phyloP scores from a whole-genome alignment of 2,113 vertebrate genomes.

The Rhegmatorhina hoffmannsi region DNA sequence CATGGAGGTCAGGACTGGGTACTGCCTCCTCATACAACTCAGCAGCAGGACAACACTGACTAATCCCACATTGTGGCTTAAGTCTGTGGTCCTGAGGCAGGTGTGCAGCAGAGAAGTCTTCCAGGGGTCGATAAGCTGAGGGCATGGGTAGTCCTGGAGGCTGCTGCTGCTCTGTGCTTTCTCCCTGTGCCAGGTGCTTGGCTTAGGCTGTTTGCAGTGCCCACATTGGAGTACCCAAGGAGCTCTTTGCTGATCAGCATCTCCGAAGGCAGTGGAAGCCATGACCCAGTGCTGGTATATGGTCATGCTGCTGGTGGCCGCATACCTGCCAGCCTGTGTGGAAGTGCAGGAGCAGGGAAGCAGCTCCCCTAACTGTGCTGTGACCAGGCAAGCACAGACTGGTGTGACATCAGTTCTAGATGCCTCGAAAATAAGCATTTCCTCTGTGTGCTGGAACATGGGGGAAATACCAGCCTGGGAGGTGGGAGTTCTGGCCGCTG shows the following conservation, averaged over 20 bases:
- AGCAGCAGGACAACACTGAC: neutral
- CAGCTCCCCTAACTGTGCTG: neutral
- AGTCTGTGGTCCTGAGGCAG: neutral
- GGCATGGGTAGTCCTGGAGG: too few species aligned
- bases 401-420: neutral
- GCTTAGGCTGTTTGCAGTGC: neutral
- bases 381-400: rapidly evolving
- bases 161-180: neutral
- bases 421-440: neutral
- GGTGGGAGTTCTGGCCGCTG: neutral
- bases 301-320: neutral
- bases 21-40: neutral
- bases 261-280: neutral
- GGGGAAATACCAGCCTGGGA: neutral
- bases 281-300: rapidly evolving
- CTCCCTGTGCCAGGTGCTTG: rapidly evolving
- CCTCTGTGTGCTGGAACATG: neutral
- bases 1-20: neutral
- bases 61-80: rapidly evolving
- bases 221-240: rapidly evolving
- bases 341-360: neutral
- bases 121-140: neutral
- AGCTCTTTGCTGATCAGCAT: neutral
- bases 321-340: neutral
- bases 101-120: neutral